Evolutionary conservation across 2,888 invertebrate species (phyloP).

Genomic region (Sarcophaga rosellei): DNA sequence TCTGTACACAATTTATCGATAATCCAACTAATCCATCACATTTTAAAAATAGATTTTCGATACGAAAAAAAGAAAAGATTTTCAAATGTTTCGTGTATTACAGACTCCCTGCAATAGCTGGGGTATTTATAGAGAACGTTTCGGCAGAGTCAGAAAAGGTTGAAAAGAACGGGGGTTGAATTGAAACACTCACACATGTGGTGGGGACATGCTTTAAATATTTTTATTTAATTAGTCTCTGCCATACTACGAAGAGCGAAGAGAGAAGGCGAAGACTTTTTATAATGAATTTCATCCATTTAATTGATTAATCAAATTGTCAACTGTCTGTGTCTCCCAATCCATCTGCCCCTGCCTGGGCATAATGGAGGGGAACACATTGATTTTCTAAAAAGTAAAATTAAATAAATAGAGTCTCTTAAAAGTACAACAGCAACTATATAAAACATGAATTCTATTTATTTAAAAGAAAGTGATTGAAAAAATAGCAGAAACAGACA

Average conservation of each 20-base stretch:
- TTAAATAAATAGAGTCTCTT: not conserved
- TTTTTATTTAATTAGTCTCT: conserved; percentile 61
- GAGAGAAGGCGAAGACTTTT: not conserved
- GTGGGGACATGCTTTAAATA: conserved; percentile 7
- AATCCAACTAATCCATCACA: conserved; percentile 46
- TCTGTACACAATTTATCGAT: not conserved
- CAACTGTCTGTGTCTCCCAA: conserved; percentile 46
- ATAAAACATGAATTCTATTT: conserved; percentile 20
- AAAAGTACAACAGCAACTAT: not conserved
- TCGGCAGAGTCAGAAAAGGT: not conserved
- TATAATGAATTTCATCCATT: conserved; percentile 7
- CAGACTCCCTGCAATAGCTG: too few species aligned
- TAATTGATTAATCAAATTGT: conserved; percentile 66
- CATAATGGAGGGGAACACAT: too few species aligned
- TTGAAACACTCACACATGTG: conserved; percentile 48
- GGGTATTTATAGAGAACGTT: too few species aligned
- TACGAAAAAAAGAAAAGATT: not conserved
- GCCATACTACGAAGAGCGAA: not conserved
- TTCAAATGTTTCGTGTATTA: conserved; percentile 20
- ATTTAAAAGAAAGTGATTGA: not conserved
- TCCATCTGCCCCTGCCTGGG: too few species aligned
- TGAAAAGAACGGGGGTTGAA: not conserved
- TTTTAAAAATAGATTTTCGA: conserved; percentile 28
- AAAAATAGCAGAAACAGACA: not conserved
- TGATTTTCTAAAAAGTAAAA: too few species aligned